These are phyloP conservation scores for Agrotis puta DNA, from an alignment of 2,888 invertebrate species.

Conservation along the genomic window DNA sequence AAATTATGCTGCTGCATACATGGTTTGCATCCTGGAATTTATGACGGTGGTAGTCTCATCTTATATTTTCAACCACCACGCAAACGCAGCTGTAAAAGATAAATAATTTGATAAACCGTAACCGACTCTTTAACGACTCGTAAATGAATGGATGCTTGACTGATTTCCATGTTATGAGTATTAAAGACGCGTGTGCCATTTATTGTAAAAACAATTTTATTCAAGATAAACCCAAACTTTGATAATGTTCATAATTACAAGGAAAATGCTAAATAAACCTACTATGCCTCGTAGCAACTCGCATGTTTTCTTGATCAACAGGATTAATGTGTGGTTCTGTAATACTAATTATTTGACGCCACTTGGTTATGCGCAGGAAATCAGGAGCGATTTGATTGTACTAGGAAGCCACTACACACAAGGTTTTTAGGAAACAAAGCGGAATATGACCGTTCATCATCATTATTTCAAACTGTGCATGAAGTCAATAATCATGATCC, in stretches of 20 bases:
- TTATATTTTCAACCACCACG: too few relatives aligned
- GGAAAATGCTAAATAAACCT: slow-evolving; percentile 28
- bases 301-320: slow-evolving; percentile 6
- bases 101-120: too few relatives aligned
- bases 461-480: too few relatives aligned
- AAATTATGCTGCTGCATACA: too few relatives aligned
- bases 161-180: too few relatives aligned
- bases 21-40: too few relatives aligned
- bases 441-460: too few relatives aligned
- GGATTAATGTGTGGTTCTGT: slow-evolving; percentile 17
- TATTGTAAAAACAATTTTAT: slow-evolving; percentile 10
- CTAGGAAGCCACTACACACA: not conserved
- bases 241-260: slow-evolving; percentile 10
- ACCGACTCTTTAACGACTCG: too few relatives aligned
- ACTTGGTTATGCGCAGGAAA: slow-evolving; percentile 6
- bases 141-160: too few relatives aligned
- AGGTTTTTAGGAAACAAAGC: not conserved
- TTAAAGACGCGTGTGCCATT: not conserved
- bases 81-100: too few relatives aligned
- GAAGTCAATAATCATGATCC: too few relatives aligned
- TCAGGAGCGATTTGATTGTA: not conserved
- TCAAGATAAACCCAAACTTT: slow-evolving; percentile 3
- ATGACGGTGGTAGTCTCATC: too few relatives aligned
- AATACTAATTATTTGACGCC: slow-evolving; percentile 24
- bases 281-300: slow-evolving; percentile 12